Base-by-base conservation (phyloP, 53 echinoderm and acorn worm species). In the Holothuria scabra region DNA sequence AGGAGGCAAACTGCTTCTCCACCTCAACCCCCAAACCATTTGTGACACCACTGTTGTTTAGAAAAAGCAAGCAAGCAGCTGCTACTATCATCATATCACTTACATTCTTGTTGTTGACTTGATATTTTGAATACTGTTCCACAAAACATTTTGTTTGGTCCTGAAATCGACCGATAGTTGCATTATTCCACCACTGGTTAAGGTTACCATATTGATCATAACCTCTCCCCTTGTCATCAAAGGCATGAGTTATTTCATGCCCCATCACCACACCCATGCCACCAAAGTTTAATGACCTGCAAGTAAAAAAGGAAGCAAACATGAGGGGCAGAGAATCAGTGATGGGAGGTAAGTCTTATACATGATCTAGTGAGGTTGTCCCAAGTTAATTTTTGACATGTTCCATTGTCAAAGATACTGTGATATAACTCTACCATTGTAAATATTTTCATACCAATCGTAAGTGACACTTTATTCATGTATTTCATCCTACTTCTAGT, bases 231-330 rank as follows among this genome's bases (percentile, higher is more conserved):
- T 90, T 86, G 63, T 97, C 94, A 78, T 97, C 97, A 63, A 97
- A 97, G 23, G 88, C 97, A 66, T 97, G 97, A 11, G 94, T 97
- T 41, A 97, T 92, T 66, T 97, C 97, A 70, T 97, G 97, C 29
- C 97, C 97, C 92, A 97, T 92, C 57, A 97, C 94, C 13, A 97
- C 97, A 3, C 97, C 97, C 84, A 97, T 97, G 2, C 97, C 97
- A 37, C 97, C 97, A 80, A 97, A 97, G 74, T 97, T 97, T 70
- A 97, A 80, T 34, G 97, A 94, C 84, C 97, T 96, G 28, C 26
- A 24, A 30, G 56, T 57, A 33, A 57, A 41, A 28, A 38, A 71
- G 10, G 18, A 16, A 14, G 18, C 41, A 41, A 6, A 41, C 0
- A 41, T 41, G 41, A 4, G 41, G 10, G 62, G 62, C 2, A 28